Percentiles rank a stretch among this genome's conserved stretches.
These are phyloP conservation scores for Bombus breviceps DNA, from an alignment of 1,140 invertebrate species.

Conservation along the genomic window DNA sequence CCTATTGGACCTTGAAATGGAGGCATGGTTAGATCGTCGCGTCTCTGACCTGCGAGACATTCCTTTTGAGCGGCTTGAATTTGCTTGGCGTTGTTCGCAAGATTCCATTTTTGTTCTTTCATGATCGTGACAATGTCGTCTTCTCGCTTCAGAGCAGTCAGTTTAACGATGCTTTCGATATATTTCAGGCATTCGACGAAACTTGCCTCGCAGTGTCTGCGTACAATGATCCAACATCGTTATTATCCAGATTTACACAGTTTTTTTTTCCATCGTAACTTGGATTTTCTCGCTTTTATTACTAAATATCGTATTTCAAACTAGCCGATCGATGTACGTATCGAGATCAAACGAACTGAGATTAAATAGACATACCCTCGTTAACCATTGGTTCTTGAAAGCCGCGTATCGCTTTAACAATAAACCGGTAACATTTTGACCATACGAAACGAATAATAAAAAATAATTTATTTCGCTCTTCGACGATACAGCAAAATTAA, in stretches of 20 bases:
- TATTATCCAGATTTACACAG: neutral
- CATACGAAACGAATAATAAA: neutral
- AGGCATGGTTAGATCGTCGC: slow-evolving; percentile 78
- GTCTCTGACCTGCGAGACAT: slow-evolving; percentile 79
- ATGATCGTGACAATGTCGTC: slow-evolving; percentile 83
- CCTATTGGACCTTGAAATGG: slow-evolving; percentile 84
- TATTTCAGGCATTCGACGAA: slow-evolving; percentile 84
- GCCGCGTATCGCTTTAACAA: neutral
- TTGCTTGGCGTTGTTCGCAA: slow-evolving; percentile 70
- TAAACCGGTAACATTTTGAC: neutral
- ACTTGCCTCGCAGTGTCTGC: slow-evolving; percentile 82
- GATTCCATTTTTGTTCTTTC: slow-evolving; percentile 79
- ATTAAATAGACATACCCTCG: too few relatives aligned
- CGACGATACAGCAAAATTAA: neutral
- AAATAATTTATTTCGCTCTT: neutral
- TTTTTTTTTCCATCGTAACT: too few relatives aligned
- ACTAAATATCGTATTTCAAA: too few relatives aligned
- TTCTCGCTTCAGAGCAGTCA: slow-evolving; percentile 76
- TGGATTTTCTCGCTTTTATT: too few relatives aligned
- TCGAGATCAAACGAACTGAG: too few relatives aligned
- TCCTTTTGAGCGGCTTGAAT: slow-evolving; percentile 80
- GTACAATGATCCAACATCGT: slow-evolving; percentile 65
- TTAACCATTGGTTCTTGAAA: neutral
- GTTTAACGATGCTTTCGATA: slow-evolving; percentile 78
- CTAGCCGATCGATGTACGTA: too few relatives aligned